phyloP scores from a whole-genome alignment of 2,888 invertebrate species.

The Agrotis clavis region DNA sequence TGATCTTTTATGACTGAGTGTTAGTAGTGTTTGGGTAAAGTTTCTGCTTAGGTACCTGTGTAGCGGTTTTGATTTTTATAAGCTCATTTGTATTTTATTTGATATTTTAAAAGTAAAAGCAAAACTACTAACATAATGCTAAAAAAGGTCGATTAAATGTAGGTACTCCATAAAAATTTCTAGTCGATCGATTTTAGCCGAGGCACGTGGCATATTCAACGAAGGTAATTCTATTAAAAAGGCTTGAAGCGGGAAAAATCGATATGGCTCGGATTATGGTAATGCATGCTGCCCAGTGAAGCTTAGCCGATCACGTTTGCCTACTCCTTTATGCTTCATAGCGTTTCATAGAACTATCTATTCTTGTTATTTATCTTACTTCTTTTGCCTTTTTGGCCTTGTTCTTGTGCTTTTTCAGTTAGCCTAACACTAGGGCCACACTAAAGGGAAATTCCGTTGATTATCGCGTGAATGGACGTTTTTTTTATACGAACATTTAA shows the following conservation, averaged over 20 bases:
- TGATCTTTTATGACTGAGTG: background rate
- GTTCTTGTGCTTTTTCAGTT: slow-evolving; percentile 3
- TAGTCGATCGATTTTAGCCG: slow-evolving; percentile 12
- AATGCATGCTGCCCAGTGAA: slow-evolving; percentile 73
- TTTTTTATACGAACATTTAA: no score
- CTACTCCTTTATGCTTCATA: slow-evolving; percentile 66
- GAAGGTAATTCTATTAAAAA: slow-evolving; percentile 62
- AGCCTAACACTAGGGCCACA: background rate
- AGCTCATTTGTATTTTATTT: no score
- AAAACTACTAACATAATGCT: background rate
- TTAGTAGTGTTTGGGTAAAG: background rate
- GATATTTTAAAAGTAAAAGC: background rate
- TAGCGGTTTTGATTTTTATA: background rate
- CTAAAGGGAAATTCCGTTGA: no score
- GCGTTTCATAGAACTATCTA: slow-evolving; percentile 64
- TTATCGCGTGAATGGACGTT: no score
- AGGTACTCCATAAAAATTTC: slow-evolving; percentile 7
- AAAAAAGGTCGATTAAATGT: background rate
- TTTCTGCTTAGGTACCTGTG: background rate
- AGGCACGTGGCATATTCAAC: slow-evolving; percentile 42
- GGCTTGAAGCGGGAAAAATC: slow-evolving; percentile 64
- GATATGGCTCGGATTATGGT: slow-evolving; percentile 73
- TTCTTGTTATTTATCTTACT: slow-evolving; percentile 49
- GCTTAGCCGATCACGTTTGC: slow-evolving; percentile 73
- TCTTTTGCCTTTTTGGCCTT: slow-evolving; percentile 15